A percentile compares a stretch with the other conserved stretches of the same genome.
Conservation (phyloP, 2,888 invertebrate genomes). For the Athripsodes cinereus region DNA sequence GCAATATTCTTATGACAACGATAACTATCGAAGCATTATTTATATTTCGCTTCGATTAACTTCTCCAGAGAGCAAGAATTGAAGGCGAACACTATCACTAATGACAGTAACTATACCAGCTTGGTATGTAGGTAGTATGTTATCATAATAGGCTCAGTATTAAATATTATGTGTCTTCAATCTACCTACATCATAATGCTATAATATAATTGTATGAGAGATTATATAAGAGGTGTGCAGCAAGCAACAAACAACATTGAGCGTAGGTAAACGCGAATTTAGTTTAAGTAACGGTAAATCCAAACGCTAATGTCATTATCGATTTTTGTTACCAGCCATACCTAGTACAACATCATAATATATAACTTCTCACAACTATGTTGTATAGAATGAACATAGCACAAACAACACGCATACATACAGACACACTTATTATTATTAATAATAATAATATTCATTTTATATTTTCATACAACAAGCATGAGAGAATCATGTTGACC, state of each 20-base stretch:
- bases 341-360: too few species aligned
- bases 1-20: too few species aligned
- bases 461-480: background rate
- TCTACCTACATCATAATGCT: background rate
- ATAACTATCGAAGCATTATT: too few species aligned
- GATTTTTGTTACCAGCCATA: constrained; percentile 17
- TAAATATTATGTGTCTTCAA: background rate
- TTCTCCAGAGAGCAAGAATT: too few species aligned
- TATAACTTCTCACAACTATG: background rate
- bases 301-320: constrained; percentile 21
- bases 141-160: too few species aligned
- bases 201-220: background rate
- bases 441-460: background rate
- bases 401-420: too few species aligned
- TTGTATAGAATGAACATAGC: background rate
- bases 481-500: background rate
- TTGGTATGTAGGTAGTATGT: too few species aligned
- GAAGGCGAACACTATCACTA: too few species aligned
- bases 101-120: too few species aligned
- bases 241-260: background rate
- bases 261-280: constrained; percentile 18
- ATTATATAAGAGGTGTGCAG: constrained; percentile 6
- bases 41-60: too few species aligned
- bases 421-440: background rate
- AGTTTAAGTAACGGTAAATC: constrained; percentile 25